Evolutionary conservation across 2,888 invertebrate species (phyloP).

Genomic region (Megaustenia siamemsis): DNA sequence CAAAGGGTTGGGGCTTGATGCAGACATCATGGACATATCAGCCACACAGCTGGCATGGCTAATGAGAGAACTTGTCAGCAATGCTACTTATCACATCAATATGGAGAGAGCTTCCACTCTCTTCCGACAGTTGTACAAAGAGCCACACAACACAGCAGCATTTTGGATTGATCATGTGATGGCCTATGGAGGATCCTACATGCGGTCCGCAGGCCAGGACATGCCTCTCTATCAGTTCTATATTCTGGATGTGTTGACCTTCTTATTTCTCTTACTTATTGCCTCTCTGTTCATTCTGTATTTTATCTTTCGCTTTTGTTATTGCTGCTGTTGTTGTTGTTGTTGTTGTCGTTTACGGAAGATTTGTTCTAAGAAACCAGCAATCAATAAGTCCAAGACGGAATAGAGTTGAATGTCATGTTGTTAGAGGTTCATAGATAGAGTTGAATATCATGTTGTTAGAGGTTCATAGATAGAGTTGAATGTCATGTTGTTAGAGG

Average conservation of each 20-base stretch:
- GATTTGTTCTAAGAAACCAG: not conserved
- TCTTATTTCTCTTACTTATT: conserved; percentile 22
- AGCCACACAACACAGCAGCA: conserved; percentile 61
- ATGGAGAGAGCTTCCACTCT: conserved; percentile 60
- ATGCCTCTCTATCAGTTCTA: conserved; percentile 64
- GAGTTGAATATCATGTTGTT: no score
- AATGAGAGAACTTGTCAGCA: conserved; percentile 43
- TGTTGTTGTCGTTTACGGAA: not conserved
- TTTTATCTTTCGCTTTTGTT: no score
- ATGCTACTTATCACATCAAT: conserved; percentile 42
- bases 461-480: no score
- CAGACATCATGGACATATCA: not conserved
- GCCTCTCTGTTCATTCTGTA: not conserved
- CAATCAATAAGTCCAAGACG: not conserved
- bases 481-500: no score
- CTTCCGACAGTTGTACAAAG: conserved; percentile 55
- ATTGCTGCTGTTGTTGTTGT: not conserved
- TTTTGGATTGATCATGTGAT: conserved; percentile 68
- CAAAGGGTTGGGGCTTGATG: conserved; percentile 40
- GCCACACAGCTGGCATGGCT: not conserved
- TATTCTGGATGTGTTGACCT: conserved; percentile 62
- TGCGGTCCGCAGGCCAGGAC: conserved; percentile 57
- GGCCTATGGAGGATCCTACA: conserved; percentile 63
- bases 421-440: no score
- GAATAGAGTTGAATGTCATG: no score